These are phyloP conservation scores for Augochlorella aurata DNA, from an alignment of 2,888 invertebrate species.

Conservation along the genomic window DNA sequence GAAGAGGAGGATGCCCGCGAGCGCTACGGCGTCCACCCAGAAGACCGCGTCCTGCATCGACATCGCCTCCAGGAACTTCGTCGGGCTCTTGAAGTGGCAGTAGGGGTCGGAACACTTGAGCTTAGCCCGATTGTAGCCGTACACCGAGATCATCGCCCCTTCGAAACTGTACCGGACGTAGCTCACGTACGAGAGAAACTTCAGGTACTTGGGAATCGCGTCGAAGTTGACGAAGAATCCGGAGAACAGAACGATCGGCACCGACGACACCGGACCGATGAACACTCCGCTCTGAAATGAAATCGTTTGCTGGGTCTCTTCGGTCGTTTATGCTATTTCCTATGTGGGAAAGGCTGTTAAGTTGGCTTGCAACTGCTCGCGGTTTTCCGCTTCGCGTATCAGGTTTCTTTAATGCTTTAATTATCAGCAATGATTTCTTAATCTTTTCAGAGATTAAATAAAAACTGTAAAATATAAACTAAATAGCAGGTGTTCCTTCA, in stretches of 20 bases:
- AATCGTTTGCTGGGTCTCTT: background rate
- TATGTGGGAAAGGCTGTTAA: too few relatives aligned
- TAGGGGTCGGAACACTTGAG: conserved; percentile 91
- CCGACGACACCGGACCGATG: conserved; percentile 94
- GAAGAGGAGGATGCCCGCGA: conserved; percentile 90
- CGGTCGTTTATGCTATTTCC: background rate
- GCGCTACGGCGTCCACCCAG: conserved; percentile 92
- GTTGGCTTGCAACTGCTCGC: too few relatives aligned
- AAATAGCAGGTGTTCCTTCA: too few relatives aligned
- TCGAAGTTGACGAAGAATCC: conserved; percentile 97
- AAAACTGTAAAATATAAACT: too few relatives aligned
- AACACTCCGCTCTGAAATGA: conserved; percentile 84
- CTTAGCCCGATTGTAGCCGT: conserved; percentile 91
- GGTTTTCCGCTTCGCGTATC: too few relatives aligned
- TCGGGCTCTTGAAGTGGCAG: conserved; percentile 92
- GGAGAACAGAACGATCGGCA: conserved; percentile 95
- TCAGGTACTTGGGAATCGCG: conserved; percentile 93
- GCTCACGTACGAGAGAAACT: conserved; percentile 94
- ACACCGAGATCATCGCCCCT: conserved; percentile 95
- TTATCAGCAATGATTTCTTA: too few relatives aligned
- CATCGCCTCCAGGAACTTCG: conserved; percentile 92
- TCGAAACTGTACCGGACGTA: conserved; percentile 97
- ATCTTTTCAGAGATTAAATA: too few relatives aligned
- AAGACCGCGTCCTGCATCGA: conserved; percentile 90
- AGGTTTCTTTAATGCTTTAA: too few relatives aligned